phyloP scores from a whole-genome alignment of 2,113 vertebrate species.

The Crotalus viridis region DNA sequence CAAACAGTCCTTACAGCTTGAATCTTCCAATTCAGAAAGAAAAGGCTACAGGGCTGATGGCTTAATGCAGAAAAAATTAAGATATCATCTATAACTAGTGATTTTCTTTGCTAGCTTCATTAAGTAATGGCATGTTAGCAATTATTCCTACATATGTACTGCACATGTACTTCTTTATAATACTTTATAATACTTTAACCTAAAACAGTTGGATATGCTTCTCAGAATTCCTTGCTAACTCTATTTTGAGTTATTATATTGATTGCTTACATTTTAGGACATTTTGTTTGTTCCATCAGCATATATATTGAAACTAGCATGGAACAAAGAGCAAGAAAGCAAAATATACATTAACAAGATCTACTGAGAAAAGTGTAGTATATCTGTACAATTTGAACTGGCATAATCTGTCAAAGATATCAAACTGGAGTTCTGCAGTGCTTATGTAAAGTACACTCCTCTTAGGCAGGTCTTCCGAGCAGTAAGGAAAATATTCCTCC shows the following conservation, averaged over 20 bases:
- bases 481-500: not conserved
- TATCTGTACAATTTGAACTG: not conserved
- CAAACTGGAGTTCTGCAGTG: not conserved
- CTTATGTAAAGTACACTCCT: not conserved
- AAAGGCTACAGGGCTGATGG: not conserved
- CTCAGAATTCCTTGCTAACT: slow-evolving; percentile 7
- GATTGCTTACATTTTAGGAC: not conserved
- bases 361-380: not conserved
- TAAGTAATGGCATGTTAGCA: not conserved
- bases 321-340: not conserved
- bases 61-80: not conserved
- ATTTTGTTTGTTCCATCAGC: not conserved
- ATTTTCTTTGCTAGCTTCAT: not conserved
- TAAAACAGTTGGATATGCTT: not conserved
- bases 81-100: not conserved
- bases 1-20: not conserved
- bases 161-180: not conserved
- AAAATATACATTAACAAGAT: not conserved
- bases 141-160: not conserved
- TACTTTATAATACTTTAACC: not conserved
- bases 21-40: not conserved
- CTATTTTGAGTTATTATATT: not conserved
- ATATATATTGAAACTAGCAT: not conserved
- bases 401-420: not conserved
- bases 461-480: not conserved